Conservation (phyloP, 2,113 vertebrate genomes). For the pig (Sus scrofa) region T2T-Sscrofa CM000817.6:105752001-105752500, state of each 20-base stretch:
- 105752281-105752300: conserved; percentile 87
- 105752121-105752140: neutral
- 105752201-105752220: conserved; percentile 86
- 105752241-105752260: conserved; percentile 97
- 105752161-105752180: neutral
- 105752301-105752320: conserved; percentile 39
- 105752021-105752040: neutral
- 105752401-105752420: conserved; percentile 82
- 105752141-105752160: neutral
- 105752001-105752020: neutral
- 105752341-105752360: conserved; percentile 58
- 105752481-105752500: conserved; percentile 96
- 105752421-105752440: conserved; percentile 86
- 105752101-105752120: neutral
- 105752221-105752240: conserved; percentile 87
- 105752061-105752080: neutral
- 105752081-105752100: neutral
- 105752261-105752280: conserved; percentile 91
- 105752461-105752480: conserved; percentile 98
- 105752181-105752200: conserved; percentile 31
- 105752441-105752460: conserved; percentile 91
- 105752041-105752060: accelerated
- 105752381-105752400: conserved; percentile 77
- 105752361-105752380: conserved; percentile 81
- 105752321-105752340: conserved; percentile 54